Evolutionary conservation across 2,797 vertebrate species (phyloP).

Genomic region (Eurystomus glaucurus): DNA sequence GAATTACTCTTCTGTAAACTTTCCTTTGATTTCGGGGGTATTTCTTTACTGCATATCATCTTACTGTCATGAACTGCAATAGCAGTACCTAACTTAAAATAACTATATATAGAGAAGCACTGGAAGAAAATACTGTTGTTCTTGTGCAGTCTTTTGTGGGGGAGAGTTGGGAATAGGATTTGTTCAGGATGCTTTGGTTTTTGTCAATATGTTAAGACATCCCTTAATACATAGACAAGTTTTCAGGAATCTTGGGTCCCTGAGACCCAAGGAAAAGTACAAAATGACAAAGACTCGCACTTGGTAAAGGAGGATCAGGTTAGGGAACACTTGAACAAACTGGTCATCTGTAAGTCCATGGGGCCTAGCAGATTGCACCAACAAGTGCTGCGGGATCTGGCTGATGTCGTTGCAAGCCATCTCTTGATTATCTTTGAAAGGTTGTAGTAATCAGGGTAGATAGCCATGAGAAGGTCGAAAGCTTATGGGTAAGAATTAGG

Average conservation of each 20-base stretch:
- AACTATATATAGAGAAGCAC: neutral
- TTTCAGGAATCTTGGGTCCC: neutral
- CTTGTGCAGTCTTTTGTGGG: neutral
- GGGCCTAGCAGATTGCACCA: rapidly evolving
- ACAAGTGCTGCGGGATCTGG: neutral
- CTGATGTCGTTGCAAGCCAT: neutral
- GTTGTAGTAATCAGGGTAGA: neutral
- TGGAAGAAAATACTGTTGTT: neutral
- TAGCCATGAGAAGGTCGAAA: no score
- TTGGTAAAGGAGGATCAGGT: neutral
- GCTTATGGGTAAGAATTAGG: no score
- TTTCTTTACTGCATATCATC: neutral
- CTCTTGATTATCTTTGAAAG: neutral
- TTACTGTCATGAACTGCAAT: neutral
- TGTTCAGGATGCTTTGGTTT: neutral
- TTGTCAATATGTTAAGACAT: neutral
- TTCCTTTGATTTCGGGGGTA: neutral
- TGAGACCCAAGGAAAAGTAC: neutral
- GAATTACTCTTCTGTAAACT: neutral
- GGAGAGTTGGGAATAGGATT: neutral
- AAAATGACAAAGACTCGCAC: neutral
- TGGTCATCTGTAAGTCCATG: neutral
- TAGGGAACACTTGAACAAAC: neutral
- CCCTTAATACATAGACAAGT: neutral
- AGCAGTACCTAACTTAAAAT: neutral